A percentile compares a stretch with the other conserved stretches of the same genome.
Conservation (phyloP, 2,888 invertebrate genomes). For the Nipponacmea schrenckii region DNA sequence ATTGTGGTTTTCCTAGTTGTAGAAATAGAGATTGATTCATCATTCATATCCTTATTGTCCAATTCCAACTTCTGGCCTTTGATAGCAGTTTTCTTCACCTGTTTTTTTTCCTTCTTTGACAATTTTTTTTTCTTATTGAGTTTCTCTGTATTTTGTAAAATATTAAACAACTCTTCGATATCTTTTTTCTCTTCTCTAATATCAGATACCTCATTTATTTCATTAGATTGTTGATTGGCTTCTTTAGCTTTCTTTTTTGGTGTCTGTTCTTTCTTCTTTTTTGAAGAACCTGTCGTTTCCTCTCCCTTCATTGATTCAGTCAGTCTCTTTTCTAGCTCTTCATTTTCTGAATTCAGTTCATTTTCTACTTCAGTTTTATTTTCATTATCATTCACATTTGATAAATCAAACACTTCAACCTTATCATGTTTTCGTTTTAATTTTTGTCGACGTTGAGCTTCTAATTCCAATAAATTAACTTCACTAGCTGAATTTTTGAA, state of each 20-base stretch:
- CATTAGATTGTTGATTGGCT: slow-evolving; percentile 19
- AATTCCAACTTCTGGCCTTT: slow-evolving; percentile 5
- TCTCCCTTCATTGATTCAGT: slow-evolving; percentile 11
- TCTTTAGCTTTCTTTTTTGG: slow-evolving; percentile 19
- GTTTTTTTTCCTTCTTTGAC: slow-evolving; percentile 1
- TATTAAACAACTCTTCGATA: slow-evolving; percentile 35
- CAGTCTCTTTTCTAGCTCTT: slow-evolving; percentile 23
- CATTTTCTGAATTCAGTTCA: slow-evolving; percentile 6
- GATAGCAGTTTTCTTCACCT: slow-evolving; percentile 5
- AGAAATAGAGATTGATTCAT: slow-evolving; percentile 36
- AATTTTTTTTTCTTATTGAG: slow-evolving; percentile 16
- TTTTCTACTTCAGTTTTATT: slow-evolving; percentile 25
- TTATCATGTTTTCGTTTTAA: background rate
- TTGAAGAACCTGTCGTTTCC: slow-evolving; percentile 22
- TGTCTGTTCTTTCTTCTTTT: slow-evolving; percentile 24
- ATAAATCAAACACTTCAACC: background rate
- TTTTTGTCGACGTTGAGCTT: background rate
- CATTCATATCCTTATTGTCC: slow-evolving; percentile 9
- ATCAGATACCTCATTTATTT: slow-evolving; percentile 13
- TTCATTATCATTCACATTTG: slow-evolving; percentile 16
- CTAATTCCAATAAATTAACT: background rate
- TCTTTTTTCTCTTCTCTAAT: slow-evolving; percentile 40
- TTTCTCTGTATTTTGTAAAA: slow-evolving; percentile 29
- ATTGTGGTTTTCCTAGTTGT: slow-evolving; percentile 42
- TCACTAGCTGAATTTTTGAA: background rate